Conservation (phyloP, 2,797 vertebrate genomes). For the Alcedo atthis region DNA sequence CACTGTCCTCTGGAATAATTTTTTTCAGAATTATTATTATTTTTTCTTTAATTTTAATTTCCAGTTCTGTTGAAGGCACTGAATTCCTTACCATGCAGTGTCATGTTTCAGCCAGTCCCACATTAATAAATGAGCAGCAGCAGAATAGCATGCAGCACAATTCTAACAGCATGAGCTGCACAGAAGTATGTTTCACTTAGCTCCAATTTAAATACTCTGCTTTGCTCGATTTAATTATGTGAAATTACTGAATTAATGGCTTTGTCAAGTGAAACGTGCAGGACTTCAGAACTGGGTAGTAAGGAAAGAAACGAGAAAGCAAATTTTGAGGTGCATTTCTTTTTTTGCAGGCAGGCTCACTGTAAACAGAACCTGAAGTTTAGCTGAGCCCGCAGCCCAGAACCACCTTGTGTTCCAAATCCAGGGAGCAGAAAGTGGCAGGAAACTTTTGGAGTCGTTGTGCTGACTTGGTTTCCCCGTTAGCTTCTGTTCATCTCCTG, state of each 20-base stretch:
- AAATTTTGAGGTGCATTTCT: constrained; percentile 17
- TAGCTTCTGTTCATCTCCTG: background rate
- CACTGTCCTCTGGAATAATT: background rate
- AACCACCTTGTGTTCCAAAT: background rate
- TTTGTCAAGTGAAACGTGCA: constrained; percentile 64
- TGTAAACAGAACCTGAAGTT: constrained; percentile 6
- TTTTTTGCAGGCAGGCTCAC: background rate
- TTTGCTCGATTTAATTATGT: constrained; percentile 69
- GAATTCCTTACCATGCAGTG: background rate
- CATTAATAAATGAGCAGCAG: constrained; percentile 70
- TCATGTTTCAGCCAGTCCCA: constrained; percentile 15
- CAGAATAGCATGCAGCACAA: constrained; percentile 63
- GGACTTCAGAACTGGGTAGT: constrained; percentile 35
- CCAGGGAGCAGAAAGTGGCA: background rate
- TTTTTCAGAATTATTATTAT: background rate
- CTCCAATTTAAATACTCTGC: constrained; percentile 35
- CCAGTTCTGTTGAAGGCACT: background rate
- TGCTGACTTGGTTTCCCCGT: background rate
- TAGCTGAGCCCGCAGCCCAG: background rate
- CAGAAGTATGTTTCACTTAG: constrained; percentile 47
- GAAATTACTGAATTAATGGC: constrained; percentile 71
- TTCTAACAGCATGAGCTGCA: constrained; percentile 35
- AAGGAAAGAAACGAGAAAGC: constrained; percentile 17
- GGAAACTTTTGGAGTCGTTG: background rate
- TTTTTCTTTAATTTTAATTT: background rate